Base-by-base conservation (phyloP, 2,888 invertebrate genomes). In the Magallana nippona region DNA sequence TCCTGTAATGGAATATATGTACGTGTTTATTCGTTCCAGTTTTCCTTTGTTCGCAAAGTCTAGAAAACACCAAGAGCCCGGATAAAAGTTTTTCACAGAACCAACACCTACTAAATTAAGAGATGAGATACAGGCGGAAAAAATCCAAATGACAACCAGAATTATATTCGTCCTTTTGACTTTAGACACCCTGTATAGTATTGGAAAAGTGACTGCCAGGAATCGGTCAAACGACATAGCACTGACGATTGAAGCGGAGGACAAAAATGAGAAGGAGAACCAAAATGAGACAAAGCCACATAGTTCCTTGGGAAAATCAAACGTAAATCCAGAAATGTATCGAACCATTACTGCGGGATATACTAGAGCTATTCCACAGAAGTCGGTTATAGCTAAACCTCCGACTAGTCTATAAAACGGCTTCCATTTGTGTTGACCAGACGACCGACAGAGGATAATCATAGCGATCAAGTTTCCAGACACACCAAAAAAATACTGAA, bases 31-130 rank as follows among this genome's bases (percentile, higher is more conserved):
- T 62, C 55, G 17, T 3, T 81, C 81, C 11, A 60, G 22, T 11
- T n/a, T 27, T 13, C 32, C 62, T 2, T 10, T 60, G 62, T 58
- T 81, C 17, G 81, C 62, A 62, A 81, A 81, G 13, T 81, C 44
- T 2, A 81, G 11, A 81, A 81, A 81, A 32, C 81, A 81, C 81
- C 81, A 81, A 10, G 81, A 81, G 19, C 81, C 81, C 8, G 81
- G 81, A 62, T 81, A 81, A 81, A 58, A 81, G 19, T n/a, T 57
- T 79, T 57, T 79, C 2, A 22, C 79, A 11, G 56, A 57, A 11
- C 79, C 79, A 19, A 79, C 15, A 1, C 79, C 79, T 17, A 79
- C 55, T 17, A 78, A 22, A 27, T 56, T 79, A 13, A 79, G 15
- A 56, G 57, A 27, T 15, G 57, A 79, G 13, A 79, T 22, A 2